A percentile compares a stretch with the other conserved stretches of the same genome.
Conservation (phyloP, 2,888 invertebrate genomes). For the Sialis fuliginosa region DNA sequence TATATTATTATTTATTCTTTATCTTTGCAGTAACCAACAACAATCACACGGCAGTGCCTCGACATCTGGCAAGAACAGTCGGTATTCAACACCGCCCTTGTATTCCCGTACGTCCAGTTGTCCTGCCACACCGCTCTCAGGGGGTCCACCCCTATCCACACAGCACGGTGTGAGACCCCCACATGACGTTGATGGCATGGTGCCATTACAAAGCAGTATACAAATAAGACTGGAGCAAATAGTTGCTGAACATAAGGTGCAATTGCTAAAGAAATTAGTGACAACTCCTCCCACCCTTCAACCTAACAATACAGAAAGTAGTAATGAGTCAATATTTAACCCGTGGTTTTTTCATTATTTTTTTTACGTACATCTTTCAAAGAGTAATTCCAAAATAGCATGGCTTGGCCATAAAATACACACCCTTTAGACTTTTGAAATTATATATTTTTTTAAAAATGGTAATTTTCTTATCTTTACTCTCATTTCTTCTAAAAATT, state of each 20-base stretch:
- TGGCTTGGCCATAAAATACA: too few relatives aligned
- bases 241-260: slow-evolving; percentile 61
- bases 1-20: slow-evolving; percentile 2
- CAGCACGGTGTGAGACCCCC: slow-evolving; percentile 20
- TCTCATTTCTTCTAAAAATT: too few relatives aligned
- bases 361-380: too few relatives aligned
- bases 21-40: slow-evolving; percentile 3
- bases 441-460: too few relatives aligned
- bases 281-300: too few relatives aligned
- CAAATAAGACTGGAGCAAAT: slow-evolving; percentile 69
- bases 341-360: too few relatives aligned
- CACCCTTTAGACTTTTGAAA: too few relatives aligned
- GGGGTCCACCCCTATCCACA: slow-evolving; percentile 7
- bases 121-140: slow-evolving; percentile 36
- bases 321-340: too few relatives aligned
- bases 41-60: slow-evolving; percentile 5
- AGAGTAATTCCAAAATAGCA: too few relatives aligned
- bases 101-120: slow-evolving; percentile 38
- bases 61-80: slow-evolving; percentile 9
- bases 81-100: slow-evolving; percentile 29
- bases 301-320: too few relatives aligned
- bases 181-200: slow-evolving; percentile 57
- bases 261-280: too few relatives aligned
- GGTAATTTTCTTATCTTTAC: too few relatives aligned
- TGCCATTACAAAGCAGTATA: slow-evolving; percentile 49